Base-by-base conservation (phyloP, 2,113 vertebrate genomes). In the Climacteris rufus region DNA sequence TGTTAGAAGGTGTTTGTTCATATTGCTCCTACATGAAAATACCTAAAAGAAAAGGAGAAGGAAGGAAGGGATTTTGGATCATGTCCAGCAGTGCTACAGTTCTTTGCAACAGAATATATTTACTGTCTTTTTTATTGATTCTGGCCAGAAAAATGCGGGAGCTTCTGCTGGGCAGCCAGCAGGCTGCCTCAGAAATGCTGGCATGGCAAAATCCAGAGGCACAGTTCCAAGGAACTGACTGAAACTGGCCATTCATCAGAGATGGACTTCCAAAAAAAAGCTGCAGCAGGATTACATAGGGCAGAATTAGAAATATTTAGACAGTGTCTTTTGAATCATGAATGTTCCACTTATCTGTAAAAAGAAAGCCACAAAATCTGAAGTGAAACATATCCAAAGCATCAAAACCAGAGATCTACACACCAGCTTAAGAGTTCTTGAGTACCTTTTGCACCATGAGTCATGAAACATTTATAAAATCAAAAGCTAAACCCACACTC, bases 1-100 rank as follows among this genome's bases (percentile, higher is more conserved):
- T 27, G 99, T 99, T 94, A 99, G 92, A 96, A 99, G 98, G 80
- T 99, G 99, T 91, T 99, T 99, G 98, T 99, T 99, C 99, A 99
- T 99, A 96, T 99, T 99, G 54, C 99, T 99, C 79, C 99, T 98
- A 97, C 99, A 99, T 60, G 99, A 99, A 98, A 99, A 99, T 40
- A 99, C 98, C 99, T 99, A 96, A n/a, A 92, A 69, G 19, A 45
- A 66, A 81, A 84, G 44, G 59, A 70, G 23, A 44, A 54, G 23
- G 22, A 87, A 72, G 33, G 25, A 71, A 88, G 10, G 13, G 6
- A 2, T 49, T 90, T 78, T 42, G 49, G 24, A 86, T 27, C 6
- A 60, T 0, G 2, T 66, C 25, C 70, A 80, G 24, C 17, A 42
- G 18, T 8, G 44, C n/a, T 85, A 24, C 39, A 89, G 25, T 18